Evolutionary conservation across 2,888 invertebrate genomes (phyloP).

Genomic region (Acleris laterana): DNA sequence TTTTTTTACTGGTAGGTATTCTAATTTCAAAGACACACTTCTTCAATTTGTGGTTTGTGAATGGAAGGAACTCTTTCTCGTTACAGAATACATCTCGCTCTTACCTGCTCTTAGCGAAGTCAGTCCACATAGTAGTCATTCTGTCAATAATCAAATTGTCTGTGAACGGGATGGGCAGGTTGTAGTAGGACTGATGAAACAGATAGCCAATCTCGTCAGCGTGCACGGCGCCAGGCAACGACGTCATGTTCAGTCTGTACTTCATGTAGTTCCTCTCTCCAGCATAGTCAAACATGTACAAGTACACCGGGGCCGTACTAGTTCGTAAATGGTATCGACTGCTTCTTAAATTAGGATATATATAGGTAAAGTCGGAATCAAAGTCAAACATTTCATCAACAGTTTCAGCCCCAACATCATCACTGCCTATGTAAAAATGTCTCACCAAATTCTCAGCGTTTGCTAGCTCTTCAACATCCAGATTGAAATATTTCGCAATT

Average conservation of each 20-base stretch:
- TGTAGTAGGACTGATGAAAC: slow-evolving; percentile 10
- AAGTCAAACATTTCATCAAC: slow-evolving; percentile 49
- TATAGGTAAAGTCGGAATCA: slow-evolving; percentile 52
- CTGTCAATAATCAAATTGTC: slow-evolving; percentile 10
- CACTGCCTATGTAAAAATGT: slow-evolving; percentile 61
- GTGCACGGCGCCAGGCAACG: slow-evolving; percentile 13
- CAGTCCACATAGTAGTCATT: slow-evolving; percentile 25
- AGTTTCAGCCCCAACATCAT: slow-evolving; percentile 44
- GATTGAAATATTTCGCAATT: slow-evolving; percentile 42
- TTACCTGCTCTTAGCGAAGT: slow-evolving; percentile 26
- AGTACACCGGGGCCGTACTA: slow-evolving; percentile 14
- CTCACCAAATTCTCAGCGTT: slow-evolving; percentile 32
- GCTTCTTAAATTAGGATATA: slow-evolving; percentile 17
- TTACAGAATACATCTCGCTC: too few species aligned
- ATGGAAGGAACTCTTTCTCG: too few species aligned
- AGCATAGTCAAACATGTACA: slow-evolving; percentile 24
- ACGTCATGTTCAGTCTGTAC: slow-evolving; percentile 18
- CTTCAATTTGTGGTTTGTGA: too few species aligned
- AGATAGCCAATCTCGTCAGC: slow-evolving; percentile 21
- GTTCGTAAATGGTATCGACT: slow-evolving; percentile 9
- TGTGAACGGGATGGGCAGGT: not conserved
- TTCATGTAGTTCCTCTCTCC: slow-evolving; percentile 26
- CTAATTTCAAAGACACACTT: too few species aligned
- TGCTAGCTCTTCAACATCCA: slow-evolving; percentile 39
- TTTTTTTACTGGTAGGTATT: too few species aligned